Conservation (phyloP, 2,113 vertebrate species). For the Grammomys surdaster region DNA sequence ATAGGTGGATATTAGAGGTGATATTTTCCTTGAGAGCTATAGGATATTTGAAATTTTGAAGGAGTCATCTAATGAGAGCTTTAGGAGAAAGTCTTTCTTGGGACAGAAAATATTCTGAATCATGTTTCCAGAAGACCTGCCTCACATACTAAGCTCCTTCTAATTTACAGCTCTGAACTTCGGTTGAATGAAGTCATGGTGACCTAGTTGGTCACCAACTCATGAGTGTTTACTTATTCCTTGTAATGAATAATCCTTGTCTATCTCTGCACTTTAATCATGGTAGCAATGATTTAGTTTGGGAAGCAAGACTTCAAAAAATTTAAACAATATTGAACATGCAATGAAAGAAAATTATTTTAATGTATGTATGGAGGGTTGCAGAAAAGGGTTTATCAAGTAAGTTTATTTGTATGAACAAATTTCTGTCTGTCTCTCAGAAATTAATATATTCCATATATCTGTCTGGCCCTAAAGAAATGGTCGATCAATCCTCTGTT, state of each 20-base stretch:
- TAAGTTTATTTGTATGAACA: not conserved
- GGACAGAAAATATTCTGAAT: not conserved
- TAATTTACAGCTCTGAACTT: not conserved
- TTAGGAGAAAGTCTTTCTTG: not conserved
- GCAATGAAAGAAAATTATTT: not conserved
- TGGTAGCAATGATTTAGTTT: not conserved
- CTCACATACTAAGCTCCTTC: not conserved
- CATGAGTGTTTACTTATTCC: not conserved
- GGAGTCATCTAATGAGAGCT: not conserved
- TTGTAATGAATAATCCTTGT: not conserved
- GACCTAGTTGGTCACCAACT: no score
- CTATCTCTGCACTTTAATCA: not conserved
- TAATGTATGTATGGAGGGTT: no score
- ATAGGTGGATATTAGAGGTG: not conserved
- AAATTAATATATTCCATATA: not conserved
- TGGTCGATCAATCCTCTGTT: not conserved
- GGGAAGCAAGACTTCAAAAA: not conserved
- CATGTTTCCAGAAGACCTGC: not conserved
- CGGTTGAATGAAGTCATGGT: not conserved
- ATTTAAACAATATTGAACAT: not conserved
- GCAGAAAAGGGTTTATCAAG: not conserved
- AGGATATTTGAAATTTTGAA: not conserved
- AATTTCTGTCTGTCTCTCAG: not conserved
- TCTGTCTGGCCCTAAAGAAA: not conserved
- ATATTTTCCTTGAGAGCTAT: not conserved